These are phyloP conservation scores for Carassius auratus DNA, from an alignment of 2,113 vertebrate genomes.

Conservation along the genomic window DNA sequence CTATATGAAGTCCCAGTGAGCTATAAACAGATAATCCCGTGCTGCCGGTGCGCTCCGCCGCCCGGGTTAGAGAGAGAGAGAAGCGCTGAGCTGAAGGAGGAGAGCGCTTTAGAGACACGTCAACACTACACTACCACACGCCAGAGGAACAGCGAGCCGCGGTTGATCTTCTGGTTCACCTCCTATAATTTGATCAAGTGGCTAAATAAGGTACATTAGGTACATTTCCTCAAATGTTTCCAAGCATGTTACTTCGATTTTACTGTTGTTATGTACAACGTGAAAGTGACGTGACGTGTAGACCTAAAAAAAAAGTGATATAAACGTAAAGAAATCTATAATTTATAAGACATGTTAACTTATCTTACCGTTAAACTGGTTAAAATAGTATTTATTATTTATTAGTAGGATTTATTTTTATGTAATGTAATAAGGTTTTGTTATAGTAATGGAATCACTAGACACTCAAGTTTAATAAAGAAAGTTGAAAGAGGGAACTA, in stretches of 20 bases:
- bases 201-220: too few species aligned
- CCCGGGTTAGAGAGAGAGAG: constrained; percentile 61
- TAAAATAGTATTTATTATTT: too few species aligned
- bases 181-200: constrained; percentile 47
- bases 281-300: too few species aligned
- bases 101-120: constrained; percentile 76
- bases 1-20: constrained; percentile 58
- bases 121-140: constrained; percentile 73
- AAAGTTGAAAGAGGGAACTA: background rate
- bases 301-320: too few species aligned
- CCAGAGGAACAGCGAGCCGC: constrained; percentile 53
- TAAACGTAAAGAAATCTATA: too few species aligned
- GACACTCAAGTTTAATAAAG: background rate
- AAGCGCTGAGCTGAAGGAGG: background rate
- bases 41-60: constrained; percentile 72
- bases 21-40: constrained; percentile 62
- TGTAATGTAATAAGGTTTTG: background rate
- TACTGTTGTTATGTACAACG: too few species aligned
- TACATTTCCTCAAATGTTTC: background rate
- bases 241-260: background rate
- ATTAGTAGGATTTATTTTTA: background rate
- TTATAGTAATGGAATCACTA: background rate
- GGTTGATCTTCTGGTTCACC: constrained; percentile 48
- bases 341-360: too few species aligned
- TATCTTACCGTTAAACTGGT: too few species aligned